Evolutionary conservation across 2,113 vertebrate genomes (phyloP).

Genomic region (Bubalus kerabau): DNA sequence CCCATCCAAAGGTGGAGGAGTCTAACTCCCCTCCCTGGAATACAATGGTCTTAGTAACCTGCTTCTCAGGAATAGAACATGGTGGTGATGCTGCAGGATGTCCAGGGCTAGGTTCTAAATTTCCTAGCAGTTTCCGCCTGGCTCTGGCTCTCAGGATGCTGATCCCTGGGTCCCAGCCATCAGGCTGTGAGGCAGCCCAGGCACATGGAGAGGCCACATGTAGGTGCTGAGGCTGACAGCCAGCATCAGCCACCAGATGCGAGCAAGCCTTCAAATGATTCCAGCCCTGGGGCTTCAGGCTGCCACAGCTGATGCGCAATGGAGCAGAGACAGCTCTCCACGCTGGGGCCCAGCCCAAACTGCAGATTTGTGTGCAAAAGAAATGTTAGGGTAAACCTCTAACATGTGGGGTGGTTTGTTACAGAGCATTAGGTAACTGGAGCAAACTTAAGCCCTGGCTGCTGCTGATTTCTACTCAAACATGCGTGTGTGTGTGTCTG

Average conservation of each 20-base stretch:
- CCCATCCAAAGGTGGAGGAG: not conserved
- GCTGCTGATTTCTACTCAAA: not conserved
- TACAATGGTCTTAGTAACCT: not conserved
- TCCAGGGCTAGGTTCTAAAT: not conserved
- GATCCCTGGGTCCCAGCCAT: not conserved
- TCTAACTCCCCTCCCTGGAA: not conserved
- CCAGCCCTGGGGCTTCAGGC: not conserved
- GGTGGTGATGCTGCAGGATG: not conserved
- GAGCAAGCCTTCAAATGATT: not conserved
- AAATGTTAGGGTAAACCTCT: not conserved
- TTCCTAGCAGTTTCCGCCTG: not conserved
- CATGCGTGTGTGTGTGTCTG: fast-evolving
- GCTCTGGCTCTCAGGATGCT: not conserved
- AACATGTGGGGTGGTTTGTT: not conserved
- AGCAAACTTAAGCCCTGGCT: not conserved
- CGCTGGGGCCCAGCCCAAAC: not conserved
- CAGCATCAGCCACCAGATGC: not conserved
- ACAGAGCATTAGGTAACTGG: not conserved
- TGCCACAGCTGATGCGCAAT: fast-evolving
- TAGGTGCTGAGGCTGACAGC: not conserved
- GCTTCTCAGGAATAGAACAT: not conserved
- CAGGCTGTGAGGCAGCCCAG: not conserved
- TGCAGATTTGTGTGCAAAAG: not conserved
- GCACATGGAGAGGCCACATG: not conserved
- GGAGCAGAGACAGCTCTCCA: not conserved